Percentiles rank a stretch among this genome's conserved stretches.
phyloP scores from a whole-genome alignment of 2,113 vertebrate species.

The Hydrochoerus hydrochaeris region DNA sequence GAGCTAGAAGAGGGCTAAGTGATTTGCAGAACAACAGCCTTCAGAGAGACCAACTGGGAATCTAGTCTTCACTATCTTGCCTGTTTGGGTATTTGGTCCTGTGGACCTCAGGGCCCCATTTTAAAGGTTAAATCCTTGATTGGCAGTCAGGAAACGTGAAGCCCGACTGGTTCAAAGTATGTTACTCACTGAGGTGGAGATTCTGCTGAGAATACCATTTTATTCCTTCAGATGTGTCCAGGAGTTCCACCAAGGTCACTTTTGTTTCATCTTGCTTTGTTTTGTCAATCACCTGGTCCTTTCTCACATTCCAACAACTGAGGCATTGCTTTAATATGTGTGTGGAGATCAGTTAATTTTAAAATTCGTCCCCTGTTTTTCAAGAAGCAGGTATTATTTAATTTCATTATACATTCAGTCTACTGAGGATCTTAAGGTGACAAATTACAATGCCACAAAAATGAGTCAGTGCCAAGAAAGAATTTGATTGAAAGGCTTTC shows the following conservation, averaged over 20 bases:
- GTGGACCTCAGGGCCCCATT: not conserved
- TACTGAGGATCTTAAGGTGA: not conserved
- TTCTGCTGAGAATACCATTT: not conserved
- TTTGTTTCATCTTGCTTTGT: not conserved
- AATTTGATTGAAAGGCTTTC: not conserved
- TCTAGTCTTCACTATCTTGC: not conserved
- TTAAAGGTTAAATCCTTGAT: not conserved
- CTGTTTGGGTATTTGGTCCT: not conserved
- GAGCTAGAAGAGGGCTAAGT: not conserved
- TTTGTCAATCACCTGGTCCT: not conserved
- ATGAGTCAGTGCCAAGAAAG: slow-evolving; percentile 8
- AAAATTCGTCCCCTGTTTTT: slow-evolving; percentile 17
- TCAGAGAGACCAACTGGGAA: not conserved
- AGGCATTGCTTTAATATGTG: not conserved
- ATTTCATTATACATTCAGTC: not conserved
- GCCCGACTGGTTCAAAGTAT: not conserved
- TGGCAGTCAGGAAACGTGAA: not conserved
- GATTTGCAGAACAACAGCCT: not conserved
- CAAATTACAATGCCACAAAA: slow-evolving; percentile 18
- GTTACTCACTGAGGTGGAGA: not conserved
- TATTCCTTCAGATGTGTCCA: not conserved
- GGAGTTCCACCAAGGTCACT: not conserved
- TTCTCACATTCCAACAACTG: not conserved
- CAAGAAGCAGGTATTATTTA: not conserved
- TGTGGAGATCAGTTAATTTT: slow-evolving; percentile 3